Percentiles rank a stretch among this genome's conserved stretches.
Evolutionary conservation across 2,113 vertebrate species (phyloP).

Genomic region (Sciurus niger): DNA sequence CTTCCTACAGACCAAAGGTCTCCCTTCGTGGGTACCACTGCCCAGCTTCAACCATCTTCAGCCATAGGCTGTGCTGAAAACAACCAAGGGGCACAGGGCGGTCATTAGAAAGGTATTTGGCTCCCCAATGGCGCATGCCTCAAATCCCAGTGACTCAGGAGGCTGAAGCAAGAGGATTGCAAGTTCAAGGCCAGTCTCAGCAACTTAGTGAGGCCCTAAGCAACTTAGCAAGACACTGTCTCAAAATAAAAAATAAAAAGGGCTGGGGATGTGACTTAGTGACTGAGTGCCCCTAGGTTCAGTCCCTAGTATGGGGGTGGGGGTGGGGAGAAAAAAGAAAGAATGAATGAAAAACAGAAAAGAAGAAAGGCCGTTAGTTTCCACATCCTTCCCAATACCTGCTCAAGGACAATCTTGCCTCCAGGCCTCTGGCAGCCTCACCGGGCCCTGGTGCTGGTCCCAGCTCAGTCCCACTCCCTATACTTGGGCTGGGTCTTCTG

Average conservation of each 20-base stretch:
- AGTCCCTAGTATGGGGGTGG: no score
- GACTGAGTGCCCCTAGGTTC: no score
- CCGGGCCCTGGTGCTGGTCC: background rate
- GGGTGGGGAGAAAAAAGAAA: no score
- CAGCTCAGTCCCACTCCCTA: background rate
- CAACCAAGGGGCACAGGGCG: background rate
- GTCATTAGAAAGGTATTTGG: background rate
- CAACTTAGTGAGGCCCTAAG: no score
- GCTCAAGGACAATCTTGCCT: background rate
- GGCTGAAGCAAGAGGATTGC: no score
- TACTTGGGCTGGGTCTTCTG: accelerated
- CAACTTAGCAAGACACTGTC: no score
- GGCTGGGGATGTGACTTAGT: no score
- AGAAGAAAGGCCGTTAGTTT: background rate
- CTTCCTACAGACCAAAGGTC: background rate
- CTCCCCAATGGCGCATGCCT: background rate
- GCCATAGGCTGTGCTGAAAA: background rate
- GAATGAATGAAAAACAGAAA: no score
- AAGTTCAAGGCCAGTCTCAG: no score
- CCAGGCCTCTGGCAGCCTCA: accelerated
- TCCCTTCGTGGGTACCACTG: background rate
- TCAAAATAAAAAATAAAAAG: no score
- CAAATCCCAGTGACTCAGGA: no score
- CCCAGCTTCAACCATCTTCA: background rate
- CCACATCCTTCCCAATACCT: background rate